A percentile compares a stretch with the other conserved stretches of the same genome.
Conservation (phyloP, 2,113 vertebrate species). For the Menura novaehollandiae region DNA sequence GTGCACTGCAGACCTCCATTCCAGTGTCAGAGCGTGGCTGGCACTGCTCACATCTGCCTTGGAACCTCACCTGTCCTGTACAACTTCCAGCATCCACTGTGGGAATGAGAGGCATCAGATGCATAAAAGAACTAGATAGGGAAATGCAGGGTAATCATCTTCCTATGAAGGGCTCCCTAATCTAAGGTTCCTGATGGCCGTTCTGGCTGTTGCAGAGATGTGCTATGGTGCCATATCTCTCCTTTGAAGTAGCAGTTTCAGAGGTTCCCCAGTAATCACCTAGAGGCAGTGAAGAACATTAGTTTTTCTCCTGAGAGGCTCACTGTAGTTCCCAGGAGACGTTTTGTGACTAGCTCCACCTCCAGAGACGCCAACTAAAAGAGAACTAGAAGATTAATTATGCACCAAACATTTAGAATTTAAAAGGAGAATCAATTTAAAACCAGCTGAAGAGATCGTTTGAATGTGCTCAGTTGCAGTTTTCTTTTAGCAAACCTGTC, state of each 20-base stretch:
- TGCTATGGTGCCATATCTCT: not conserved
- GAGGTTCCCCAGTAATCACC: not conserved
- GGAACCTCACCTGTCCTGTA: not conserved
- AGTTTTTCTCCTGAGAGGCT: not conserved
- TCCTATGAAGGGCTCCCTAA: not conserved
- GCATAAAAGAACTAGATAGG: not conserved
- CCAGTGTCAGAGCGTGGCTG: not conserved
- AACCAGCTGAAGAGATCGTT: not conserved
- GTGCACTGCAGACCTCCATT: not conserved
- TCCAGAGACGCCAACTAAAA: not conserved
- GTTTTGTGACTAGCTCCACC: not conserved
- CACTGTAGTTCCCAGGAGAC: not conserved
- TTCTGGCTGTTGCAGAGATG: not conserved
- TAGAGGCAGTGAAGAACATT: not conserved
- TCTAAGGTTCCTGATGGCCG: not conserved
- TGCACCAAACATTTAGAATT: not conserved
- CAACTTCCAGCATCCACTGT: not conserved
- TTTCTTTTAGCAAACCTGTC: not conserved
- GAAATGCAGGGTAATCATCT: not conserved
- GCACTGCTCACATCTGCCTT: rapidly evolving
- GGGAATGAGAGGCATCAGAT: not conserved
- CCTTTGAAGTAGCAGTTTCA: not conserved
- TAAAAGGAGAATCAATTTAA: not conserved
- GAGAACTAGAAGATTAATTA: not conserved
- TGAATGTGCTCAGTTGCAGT: not conserved